These are phyloP conservation scores for Eretmochelys imbricata DNA, from an alignment of 2,113 vertebrate species.

Conservation along the genomic window DNA sequence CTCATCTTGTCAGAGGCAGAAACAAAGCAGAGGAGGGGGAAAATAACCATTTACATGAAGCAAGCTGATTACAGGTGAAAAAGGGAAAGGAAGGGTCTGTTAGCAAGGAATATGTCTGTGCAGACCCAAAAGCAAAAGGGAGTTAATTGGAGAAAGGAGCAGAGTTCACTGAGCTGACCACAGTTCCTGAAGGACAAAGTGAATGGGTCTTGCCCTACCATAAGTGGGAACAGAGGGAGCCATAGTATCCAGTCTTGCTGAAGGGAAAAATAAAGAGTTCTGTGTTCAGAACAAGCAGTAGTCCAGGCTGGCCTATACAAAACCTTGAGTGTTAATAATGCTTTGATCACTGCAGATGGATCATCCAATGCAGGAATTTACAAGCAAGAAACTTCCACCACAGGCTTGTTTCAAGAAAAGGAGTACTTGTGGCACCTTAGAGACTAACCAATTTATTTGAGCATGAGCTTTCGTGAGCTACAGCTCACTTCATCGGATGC, in stretches of 20 bases:
- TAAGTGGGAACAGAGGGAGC: too few relatives aligned
- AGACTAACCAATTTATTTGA: too few relatives aligned
- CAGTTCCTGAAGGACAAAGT: too few relatives aligned
- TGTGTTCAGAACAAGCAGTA: background rate
- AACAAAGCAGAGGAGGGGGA: background rate
- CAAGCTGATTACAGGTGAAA: background rate
- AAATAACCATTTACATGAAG: background rate
- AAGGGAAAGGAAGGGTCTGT: background rate
- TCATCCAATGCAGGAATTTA: background rate
- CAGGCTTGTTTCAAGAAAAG: too few relatives aligned
- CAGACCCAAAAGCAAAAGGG: background rate
- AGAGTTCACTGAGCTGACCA: too few relatives aligned
- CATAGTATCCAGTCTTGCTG: background rate
- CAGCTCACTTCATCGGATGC: too few relatives aligned
- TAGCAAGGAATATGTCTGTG: background rate
- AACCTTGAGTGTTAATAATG: background rate
- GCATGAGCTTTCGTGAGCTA: too few relatives aligned
- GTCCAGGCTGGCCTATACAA: background rate
- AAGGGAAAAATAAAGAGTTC: background rate
- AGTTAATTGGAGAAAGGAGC: too few relatives aligned
- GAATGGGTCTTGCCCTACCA: too few relatives aligned
- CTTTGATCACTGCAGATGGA: background rate
- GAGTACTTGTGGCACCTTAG: too few relatives aligned
- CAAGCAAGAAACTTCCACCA: background rate
- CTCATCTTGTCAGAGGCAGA: background rate